Percentiles rank a stretch among this genome's conserved stretches.
Conservation (phyloP, 2,797 vertebrate genomes). For the Parambassis ranga region DNA sequence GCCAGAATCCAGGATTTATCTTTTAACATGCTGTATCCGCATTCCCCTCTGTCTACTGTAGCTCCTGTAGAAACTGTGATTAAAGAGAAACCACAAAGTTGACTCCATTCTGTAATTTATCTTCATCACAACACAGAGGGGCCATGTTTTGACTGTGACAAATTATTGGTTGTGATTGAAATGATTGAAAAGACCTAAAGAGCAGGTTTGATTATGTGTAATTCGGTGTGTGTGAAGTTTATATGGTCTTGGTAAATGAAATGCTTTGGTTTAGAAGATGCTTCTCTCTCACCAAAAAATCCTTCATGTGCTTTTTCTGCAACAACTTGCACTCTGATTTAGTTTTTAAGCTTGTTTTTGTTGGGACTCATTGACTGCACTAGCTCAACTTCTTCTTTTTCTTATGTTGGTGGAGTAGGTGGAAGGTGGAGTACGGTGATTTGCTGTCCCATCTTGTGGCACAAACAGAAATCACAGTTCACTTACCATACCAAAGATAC, state of each 20-base stretch:
- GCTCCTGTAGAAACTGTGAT: conserved; percentile 27
- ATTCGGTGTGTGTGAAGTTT: conserved; percentile 45
- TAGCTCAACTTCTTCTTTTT: no score
- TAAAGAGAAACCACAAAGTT: conserved; percentile 41
- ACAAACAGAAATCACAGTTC: no score
- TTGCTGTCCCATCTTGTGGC: no score
- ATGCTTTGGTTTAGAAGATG: conserved; percentile 22
- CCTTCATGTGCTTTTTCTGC: neutral
- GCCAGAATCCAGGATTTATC: conserved; percentile 45
- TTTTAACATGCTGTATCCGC: conserved; percentile 15
- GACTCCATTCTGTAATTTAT: conserved; percentile 46
- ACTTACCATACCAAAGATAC: no score
- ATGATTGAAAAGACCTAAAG: conserved; percentile 14
- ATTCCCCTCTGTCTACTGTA: conserved; percentile 3
- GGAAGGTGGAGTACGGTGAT: no score
- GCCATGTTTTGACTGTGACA: conserved; percentile 38
- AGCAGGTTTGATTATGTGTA: conserved; percentile 34
- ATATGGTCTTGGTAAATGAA: conserved; percentile 27
- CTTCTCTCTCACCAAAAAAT: no score
- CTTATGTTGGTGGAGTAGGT: no score
- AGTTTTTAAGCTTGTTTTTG: no score
- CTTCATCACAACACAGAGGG: conserved; percentile 8
- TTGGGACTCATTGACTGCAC: no score
- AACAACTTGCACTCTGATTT: no score
- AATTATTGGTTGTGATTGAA: conserved; percentile 30